Evolutionary conservation across 2,113 vertebrate genomes (phyloP).

Genomic region (Hippocampus guttulatus): DNA sequence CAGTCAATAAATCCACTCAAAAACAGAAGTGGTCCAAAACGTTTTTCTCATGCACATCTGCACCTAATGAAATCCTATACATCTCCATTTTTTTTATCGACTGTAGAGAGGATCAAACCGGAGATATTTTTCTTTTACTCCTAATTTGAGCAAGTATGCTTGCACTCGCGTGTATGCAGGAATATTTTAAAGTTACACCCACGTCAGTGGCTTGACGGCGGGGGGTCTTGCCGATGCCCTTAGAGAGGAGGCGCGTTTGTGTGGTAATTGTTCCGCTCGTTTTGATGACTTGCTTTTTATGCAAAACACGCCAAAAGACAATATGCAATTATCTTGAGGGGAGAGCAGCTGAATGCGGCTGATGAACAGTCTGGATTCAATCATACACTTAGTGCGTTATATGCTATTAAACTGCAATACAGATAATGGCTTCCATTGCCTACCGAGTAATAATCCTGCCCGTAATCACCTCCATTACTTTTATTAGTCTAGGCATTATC

Average conservation of each 20-base stretch:
- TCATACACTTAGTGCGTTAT: constrained; percentile 75
- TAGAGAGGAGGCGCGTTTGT: constrained; percentile 63
- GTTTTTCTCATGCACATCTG: constrained; percentile 1
- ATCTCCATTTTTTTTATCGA: background rate
- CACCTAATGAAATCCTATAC: constrained; percentile 1
- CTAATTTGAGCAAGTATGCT: background rate
- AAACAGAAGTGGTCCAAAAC: background rate
- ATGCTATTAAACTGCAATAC: constrained; percentile 79
- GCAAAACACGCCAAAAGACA: constrained; percentile 77
- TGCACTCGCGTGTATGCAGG: background rate
- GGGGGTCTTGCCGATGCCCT: constrained; percentile 62
- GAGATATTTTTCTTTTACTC: background rate
- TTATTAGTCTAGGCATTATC: constrained; percentile 73
- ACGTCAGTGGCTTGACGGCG: constrained; percentile 45
- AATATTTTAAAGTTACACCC: constrained; percentile 23
- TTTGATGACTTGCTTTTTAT: constrained; percentile 77
- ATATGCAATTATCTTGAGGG: constrained; percentile 78
- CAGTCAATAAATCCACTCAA: background rate
- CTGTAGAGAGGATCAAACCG: background rate
- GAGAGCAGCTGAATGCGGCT: constrained; percentile 72
- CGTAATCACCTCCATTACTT: constrained; percentile 78
- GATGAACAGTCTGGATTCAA: constrained; percentile 78
- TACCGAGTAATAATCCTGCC: constrained; percentile 74
- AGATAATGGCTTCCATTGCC: constrained; percentile 75
- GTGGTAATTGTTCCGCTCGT: constrained; percentile 73